These are phyloP conservation scores for Graphium colonna DNA, from an alignment of 2,888 invertebrate genomes.

Conservation along the genomic window DNA sequence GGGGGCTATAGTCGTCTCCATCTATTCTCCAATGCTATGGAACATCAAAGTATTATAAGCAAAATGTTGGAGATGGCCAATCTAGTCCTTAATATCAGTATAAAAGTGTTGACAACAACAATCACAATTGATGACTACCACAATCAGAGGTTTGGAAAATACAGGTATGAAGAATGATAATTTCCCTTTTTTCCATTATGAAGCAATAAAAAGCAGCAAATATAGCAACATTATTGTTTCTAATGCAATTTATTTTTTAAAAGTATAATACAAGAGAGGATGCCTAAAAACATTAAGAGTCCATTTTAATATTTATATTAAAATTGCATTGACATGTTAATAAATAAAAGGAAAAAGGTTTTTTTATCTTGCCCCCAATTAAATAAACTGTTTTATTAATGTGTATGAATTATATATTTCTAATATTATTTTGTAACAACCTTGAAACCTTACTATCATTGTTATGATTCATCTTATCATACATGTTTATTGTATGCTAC, in stretches of 20 bases:
- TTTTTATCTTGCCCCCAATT: too few relatives aligned
- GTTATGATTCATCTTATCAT: conserved; percentile 15
- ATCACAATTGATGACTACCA: conserved; percentile 93
- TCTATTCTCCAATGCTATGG: conserved; percentile 89
- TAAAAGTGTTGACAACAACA: conserved; percentile 90
- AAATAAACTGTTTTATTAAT: conserved; percentile 19
- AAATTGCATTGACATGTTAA: too few relatives aligned
- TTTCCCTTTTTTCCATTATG: conserved; percentile 15
- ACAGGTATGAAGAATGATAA: conserved; percentile 81
- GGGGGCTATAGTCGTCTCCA: conserved; percentile 96
- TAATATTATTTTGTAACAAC: conserved; percentile 21
- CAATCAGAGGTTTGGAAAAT: conserved; percentile 94
- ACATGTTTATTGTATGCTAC: not conserved
- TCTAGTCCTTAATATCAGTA: conserved; percentile 88
- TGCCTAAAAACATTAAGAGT: too few relatives aligned
- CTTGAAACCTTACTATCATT: conserved; percentile 26
- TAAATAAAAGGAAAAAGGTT: too few relatives aligned
- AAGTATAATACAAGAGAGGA: too few relatives aligned
- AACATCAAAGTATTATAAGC: conserved; percentile 92
- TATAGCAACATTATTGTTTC: too few relatives aligned
- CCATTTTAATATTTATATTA: too few relatives aligned
- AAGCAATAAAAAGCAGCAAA: too few relatives aligned
- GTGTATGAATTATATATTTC: conserved; percentile 8
- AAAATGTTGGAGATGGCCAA: conserved; percentile 91
- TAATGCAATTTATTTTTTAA: too few relatives aligned